Evolutionary conservation across 2,113 vertebrate species (phyloP).

Genomic region (Phalacrocorax brasilianus): DNA sequence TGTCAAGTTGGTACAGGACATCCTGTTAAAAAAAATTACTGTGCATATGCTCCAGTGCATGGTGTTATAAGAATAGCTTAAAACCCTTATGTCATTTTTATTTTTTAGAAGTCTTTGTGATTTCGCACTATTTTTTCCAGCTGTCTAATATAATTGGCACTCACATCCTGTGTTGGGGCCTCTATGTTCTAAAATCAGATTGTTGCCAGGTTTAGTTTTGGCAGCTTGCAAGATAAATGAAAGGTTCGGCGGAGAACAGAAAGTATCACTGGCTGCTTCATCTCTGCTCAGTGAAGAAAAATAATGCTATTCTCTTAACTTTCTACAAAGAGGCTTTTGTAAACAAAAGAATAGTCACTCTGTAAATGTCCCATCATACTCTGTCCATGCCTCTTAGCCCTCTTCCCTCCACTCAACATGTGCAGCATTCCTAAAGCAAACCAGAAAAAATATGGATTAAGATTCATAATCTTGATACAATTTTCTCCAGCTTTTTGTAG

Average conservation of each 20-base stretch:
- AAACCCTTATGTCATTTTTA: neutral
- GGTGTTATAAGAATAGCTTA: neutral
- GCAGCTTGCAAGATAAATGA: slow-evolving; percentile 28
- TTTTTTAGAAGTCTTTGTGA: slow-evolving; percentile 7
- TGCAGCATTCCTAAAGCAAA: neutral
- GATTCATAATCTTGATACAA: neutral
- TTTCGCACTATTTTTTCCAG: slow-evolving; percentile 6
- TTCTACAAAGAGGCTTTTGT: neutral
- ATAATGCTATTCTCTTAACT: slow-evolving; percentile 25
- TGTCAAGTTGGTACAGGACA: neutral
- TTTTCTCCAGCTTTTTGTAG: neutral
- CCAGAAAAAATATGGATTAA: neutral
- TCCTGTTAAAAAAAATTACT: neutral
- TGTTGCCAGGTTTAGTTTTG: slow-evolving; percentile 44
- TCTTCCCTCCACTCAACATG: neutral
- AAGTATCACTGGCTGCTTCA: neutral
- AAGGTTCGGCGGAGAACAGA: slow-evolving; percentile 44
- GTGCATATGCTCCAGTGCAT: neutral
- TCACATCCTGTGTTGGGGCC: neutral
- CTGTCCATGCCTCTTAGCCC: neutral
- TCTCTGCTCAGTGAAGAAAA: slow-evolving; percentile 14
- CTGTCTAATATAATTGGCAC: slow-evolving; percentile 37
- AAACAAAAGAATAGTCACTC: neutral
- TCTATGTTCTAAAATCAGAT: slow-evolving; percentile 31
- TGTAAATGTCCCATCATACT: neutral